Percentiles rank a stretch among this genome's conserved stretches.
Evolutionary conservation across 2,113 vertebrate genomes (phyloP).

Genomic region (Shinisaurus crocodilurus): DNA sequence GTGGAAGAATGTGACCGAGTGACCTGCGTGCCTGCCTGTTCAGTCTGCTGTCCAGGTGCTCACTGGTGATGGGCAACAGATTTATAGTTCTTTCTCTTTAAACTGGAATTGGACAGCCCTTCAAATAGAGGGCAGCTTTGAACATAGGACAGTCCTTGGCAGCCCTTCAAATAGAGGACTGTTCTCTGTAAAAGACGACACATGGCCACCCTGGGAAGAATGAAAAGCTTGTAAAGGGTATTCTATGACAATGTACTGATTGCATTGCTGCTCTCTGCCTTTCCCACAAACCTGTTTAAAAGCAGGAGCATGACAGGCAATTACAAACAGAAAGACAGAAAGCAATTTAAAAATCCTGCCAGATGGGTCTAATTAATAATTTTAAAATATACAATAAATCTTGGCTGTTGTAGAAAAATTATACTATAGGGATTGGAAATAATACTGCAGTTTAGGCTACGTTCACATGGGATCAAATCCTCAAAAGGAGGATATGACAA

Average conservation of each 20-base stretch:
- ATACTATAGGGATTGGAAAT: background rate
- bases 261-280: background rate
- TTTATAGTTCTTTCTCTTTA: no score
- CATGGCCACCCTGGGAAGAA: background rate
- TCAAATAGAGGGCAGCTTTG: no score
- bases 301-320: background rate
- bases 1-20: no score
- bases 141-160: no score
- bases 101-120: no score
- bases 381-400: background rate
- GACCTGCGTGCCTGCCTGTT: no score
- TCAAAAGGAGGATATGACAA: constrained; percentile 19
- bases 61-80: no score
- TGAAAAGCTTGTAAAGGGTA: background rate
- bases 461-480: constrained; percentile 26
- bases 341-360: background rate
- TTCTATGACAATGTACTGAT: background rate
- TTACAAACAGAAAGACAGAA: background rate
- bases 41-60: no score
- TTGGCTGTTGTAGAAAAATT: background rate
- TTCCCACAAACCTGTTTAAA: background rate
- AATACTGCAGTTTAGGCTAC: constrained; percentile 17
- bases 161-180: no score
- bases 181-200: background rate
- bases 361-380: background rate